These are phyloP conservation scores for Sylvia borin DNA, from an alignment of 2,797 vertebrate genomes.

Conservation along the genomic window DNA sequence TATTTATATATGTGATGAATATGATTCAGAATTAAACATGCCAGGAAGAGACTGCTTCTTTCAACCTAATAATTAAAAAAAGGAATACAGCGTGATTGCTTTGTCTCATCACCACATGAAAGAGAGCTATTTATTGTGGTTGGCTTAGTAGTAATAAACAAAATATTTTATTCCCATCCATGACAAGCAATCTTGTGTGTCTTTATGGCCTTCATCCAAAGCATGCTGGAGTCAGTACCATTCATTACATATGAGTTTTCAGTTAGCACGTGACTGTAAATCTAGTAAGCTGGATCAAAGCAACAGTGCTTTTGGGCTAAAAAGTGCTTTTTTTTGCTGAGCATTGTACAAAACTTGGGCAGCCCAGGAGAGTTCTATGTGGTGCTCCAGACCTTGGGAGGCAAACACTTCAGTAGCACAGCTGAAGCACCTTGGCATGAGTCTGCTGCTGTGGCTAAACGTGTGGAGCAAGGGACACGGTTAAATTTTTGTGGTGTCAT, in stretches of 20 bases:
- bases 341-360: background rate
- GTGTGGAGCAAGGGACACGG: background rate
- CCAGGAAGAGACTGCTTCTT: slow-evolving; percentile 27
- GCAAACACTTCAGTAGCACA: background rate
- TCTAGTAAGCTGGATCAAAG: background rate
- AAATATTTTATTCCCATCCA: slow-evolving; percentile 21
- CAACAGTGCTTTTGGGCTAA: background rate
- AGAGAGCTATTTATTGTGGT: slow-evolving; percentile 51
- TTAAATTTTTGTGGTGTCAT: slow-evolving; percentile 42
- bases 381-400: background rate
- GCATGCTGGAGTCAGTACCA: background rate
- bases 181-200: background rate
- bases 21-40: slow-evolving; percentile 41
- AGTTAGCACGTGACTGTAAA: background rate
- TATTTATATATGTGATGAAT: slow-evolving; percentile 50
- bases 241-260: background rate
- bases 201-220: background rate
- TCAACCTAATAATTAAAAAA: slow-evolving; percentile 53
- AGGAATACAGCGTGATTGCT: background rate
- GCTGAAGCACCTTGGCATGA: background rate
- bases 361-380: accelerated
- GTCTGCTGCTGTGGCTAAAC: background rate
- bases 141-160: slow-evolving; percentile 44
- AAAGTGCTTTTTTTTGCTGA: background rate
- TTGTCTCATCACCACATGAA: slow-evolving; percentile 57